These are phyloP conservation scores for Fratercula arctica DNA, from an alignment of 2,797 vertebrate species.

Conservation along the genomic window DNA sequence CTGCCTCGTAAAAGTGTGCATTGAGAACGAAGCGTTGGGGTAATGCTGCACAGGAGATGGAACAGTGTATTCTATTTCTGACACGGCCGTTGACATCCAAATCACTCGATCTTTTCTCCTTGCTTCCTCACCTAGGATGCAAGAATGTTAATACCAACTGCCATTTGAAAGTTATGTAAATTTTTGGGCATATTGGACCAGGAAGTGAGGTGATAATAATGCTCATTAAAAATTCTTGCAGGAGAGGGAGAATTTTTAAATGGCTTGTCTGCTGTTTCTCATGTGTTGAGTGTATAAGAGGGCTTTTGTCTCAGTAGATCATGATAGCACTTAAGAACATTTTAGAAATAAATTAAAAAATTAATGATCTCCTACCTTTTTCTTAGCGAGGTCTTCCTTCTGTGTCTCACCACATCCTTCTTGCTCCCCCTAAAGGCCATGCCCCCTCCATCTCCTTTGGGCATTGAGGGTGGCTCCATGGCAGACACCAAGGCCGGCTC, in stretches of 20 bases:
- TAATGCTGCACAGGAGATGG: background rate
- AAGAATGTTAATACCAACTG: background rate
- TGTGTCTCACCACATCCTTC: background rate
- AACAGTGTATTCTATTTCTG: conserved; percentile 1
- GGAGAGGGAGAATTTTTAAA: background rate
- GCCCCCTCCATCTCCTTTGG: background rate
- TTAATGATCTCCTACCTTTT: background rate
- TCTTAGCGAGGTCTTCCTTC: background rate
- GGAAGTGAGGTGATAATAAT: background rate
- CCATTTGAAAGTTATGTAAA: background rate
- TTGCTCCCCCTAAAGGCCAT: background rate
- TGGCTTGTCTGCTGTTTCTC: background rate
- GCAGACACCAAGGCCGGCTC: background rate
- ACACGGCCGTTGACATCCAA: background rate
- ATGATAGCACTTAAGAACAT: background rate
- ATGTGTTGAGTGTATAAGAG: fast-evolving
- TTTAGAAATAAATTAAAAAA: background rate
- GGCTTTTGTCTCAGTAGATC: background rate
- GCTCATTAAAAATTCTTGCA: background rate
- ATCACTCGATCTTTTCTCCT: background rate
- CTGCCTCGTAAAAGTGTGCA: conserved; percentile 2
- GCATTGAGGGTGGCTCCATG: background rate
- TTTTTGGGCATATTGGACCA: background rate
- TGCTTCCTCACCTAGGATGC: background rate
- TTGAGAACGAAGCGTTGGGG: fast-evolving